Evolutionary conservation across 2,797 vertebrate species (phyloP).

Genomic region (Liparis tanakae): DNA sequence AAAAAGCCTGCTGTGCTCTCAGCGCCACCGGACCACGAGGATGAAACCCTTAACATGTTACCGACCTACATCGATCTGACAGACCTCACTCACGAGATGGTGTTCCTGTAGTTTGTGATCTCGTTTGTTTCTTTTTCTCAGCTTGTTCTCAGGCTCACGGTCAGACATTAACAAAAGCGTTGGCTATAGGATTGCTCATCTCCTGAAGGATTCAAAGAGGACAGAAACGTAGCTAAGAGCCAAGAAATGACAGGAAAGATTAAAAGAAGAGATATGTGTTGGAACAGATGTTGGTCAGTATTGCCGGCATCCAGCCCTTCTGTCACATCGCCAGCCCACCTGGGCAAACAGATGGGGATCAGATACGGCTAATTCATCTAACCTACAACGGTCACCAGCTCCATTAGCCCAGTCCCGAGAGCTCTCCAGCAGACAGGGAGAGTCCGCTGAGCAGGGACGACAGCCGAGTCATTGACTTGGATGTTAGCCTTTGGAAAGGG

Average conservation of each 20-base stretch:
- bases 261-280: conserved; percentile 37
- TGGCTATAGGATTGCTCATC: conserved; percentile 9
- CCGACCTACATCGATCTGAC: conserved; percentile 37
- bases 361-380: conserved; percentile 78
- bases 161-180: conserved; percentile 22
- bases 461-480: conserved; percentile 26
- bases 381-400: conserved; percentile 61
- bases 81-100: conserved; percentile 11
- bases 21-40: conserved; percentile 19
- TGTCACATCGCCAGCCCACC: conserved; percentile 70
- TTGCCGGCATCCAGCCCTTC: conserved; percentile 46
- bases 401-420: conserved; percentile 66
- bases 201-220: conserved; percentile 22
- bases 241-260: conserved; percentile 36
- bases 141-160: conserved; percentile 19
- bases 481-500: conserved; percentile 31
- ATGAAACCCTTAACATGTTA: conserved; percentile 38
- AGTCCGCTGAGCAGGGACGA: conserved; percentile 38
- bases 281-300: conserved; percentile 61
- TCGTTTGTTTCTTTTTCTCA: conserved; percentile 21
- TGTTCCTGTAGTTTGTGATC: conserved; percentile 27
- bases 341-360: conserved; percentile 79
- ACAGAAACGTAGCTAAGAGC: conserved; percentile 9
- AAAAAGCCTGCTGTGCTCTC: conserved; percentile 41
- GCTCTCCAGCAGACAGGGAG: conserved; percentile 25